Evolutionary conservation across 2,888 invertebrate genomes (phyloP).

Genomic region (Latheticus oryzae): DNA sequence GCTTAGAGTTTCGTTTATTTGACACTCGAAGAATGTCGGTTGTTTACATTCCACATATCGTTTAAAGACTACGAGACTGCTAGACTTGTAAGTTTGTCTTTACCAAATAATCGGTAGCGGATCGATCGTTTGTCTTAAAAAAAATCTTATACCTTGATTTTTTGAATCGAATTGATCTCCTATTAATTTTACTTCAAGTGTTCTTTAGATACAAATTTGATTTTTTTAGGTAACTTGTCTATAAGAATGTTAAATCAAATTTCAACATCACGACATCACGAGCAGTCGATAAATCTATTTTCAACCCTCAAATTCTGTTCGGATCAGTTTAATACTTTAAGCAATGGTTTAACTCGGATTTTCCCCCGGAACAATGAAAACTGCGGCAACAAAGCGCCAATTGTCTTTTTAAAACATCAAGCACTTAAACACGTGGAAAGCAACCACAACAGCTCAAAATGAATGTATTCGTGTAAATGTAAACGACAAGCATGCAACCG

Average conservation of each 20-base stretch:
- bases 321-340: conserved; percentile 33
- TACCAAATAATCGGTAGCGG: too few relatives aligned
- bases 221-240: too few relatives aligned
- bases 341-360: conserved; percentile 23
- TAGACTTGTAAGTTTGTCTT: not conserved
- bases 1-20: conserved; percentile 36
- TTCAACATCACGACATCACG: conserved; percentile 35
- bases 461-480: conserved; percentile 29
- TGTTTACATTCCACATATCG: conserved; percentile 40
- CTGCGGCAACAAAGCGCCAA: conserved; percentile 15
- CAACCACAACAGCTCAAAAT: conserved; percentile 19
- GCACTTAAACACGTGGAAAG: too few relatives aligned
- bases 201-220: too few relatives aligned
- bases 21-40: conserved; percentile 36
- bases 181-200: too few relatives aligned
- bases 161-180: too few relatives aligned
- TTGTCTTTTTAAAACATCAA: conserved; percentile 13
- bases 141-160: too few relatives aligned
- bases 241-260: conserved; percentile 39
- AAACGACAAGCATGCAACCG: too few relatives aligned
- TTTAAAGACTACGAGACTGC: too few relatives aligned
- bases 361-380: conserved; percentile 21
- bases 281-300: conserved; percentile 34
- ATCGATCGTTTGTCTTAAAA: too few relatives aligned
- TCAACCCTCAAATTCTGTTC: conserved; percentile 23